Evolutionary conservation across 2,888 invertebrate species (phyloP), one percentile per base, ranked within the genome.

Genomic region (Neria commutata): DNA sequence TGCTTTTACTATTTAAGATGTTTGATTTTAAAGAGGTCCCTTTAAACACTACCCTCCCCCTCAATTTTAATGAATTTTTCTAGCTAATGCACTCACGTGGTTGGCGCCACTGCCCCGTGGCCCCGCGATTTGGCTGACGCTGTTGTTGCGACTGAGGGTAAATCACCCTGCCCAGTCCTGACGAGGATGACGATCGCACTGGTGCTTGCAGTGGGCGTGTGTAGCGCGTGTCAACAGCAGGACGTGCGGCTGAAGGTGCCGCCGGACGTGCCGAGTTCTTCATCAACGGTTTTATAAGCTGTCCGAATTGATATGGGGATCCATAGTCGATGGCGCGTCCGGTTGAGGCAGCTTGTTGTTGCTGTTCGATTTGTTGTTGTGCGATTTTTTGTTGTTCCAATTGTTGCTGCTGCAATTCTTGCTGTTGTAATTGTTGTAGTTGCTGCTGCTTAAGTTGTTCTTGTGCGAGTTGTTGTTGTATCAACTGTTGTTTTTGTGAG

Each of bases 271-370:
- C 55, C 50, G 63, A 52, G 56, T 60, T 65, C 64, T 73, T 73
- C n/a, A 73, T 67, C 45, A 75, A 64, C 14, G 78, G 76, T 42
- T 76, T 72, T 47, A 79, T 70, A 40, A 79, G 67, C 67, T 77
- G 79, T 6, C 78, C 73, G 65, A 80, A 79, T 16, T 77, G 77
- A 74, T 77, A 79, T n/a, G 67, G 69, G 21, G 74, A 69, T 29
- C 71, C 74, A 66, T 76, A 74, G 64, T 78, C 77, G 19, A 76
- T 73, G 29, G 81, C 77, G 26, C 81, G 81, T 56, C 81, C 81
- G 4, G 78, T 78, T 37, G 78, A 74, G 5, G 69, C 72, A 55
- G 53, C 40, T 50, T 53, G 55, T 34, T 64, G 66, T 55, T 50
- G 64, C 40, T 53, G 65, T 49, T 54, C 55, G 46, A 60, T 55